Evolutionary conservation across 2,888 invertebrate genomes (phyloP).

Genomic region (Dasysyrphus albostriatus): DNA sequence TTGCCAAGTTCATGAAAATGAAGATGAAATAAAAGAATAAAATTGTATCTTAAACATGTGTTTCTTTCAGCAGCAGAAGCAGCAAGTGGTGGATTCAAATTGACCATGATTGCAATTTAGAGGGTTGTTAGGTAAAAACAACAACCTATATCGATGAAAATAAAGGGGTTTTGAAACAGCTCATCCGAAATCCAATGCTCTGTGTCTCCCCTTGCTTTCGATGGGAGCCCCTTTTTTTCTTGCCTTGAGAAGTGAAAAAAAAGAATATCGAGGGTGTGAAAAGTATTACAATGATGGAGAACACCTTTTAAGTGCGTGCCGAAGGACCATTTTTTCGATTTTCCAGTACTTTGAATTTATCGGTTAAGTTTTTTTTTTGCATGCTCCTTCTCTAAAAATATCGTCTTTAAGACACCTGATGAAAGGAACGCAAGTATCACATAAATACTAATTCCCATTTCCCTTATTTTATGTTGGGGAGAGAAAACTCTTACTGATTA

Average conservation of each 20-base stretch:
- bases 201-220: not conserved
- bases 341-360: conserved; percentile 74
- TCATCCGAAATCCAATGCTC: conserved; percentile 11
- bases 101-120: conserved; percentile 75
- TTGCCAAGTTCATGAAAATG: conserved; percentile 48
- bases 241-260: not conserved
- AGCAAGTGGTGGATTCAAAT: conserved; percentile 75
- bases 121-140: conserved; percentile 58
- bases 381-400: not conserved
- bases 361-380: conserved; percentile 39
- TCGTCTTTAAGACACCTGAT: conserved; percentile 50
- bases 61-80: conserved; percentile 40
- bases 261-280: conserved; percentile 53
- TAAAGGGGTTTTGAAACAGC: conserved; percentile 48
- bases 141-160: conserved; percentile 30
- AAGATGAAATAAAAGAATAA: conserved; percentile 28
- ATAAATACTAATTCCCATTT: conserved; percentile 58
- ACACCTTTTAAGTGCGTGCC: conserved; percentile 69
- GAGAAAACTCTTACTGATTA: conserved; percentile 52
- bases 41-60: conserved; percentile 62
- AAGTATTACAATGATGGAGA: conserved; percentile 33
- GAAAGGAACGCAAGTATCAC: conserved; percentile 25
- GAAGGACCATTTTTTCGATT: conserved; percentile 64
- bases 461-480: not conserved
- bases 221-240: conserved; percentile 24